Evolutionary conservation across 2,888 invertebrate species (phyloP).

Genomic region (Erynnis tages): DNA sequence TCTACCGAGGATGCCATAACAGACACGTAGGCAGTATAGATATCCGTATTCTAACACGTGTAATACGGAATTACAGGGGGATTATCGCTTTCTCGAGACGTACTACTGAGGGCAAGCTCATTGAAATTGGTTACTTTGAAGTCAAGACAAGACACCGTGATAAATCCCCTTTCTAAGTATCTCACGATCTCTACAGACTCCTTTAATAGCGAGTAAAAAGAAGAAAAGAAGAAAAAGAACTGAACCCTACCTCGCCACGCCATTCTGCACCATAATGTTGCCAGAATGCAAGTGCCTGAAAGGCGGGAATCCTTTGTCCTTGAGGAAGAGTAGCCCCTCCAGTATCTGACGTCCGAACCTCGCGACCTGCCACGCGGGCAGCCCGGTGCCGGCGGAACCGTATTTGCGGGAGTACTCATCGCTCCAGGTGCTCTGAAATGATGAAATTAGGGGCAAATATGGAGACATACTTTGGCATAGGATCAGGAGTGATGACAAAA

Average conservation of each 20-base stretch:
- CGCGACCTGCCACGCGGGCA: conserved; percentile 90
- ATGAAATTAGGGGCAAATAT: too few species aligned
- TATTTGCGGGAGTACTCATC: conserved; percentile 91
- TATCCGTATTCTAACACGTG: background rate
- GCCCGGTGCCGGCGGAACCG: conserved; percentile 84
- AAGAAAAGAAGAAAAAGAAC: background rate
- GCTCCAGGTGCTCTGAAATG: conserved; percentile 88
- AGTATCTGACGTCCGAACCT: conserved; percentile 93
- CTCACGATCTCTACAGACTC: too few species aligned
- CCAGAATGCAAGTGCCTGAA: conserved; percentile 94
- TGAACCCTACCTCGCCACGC: conserved; percentile 88
- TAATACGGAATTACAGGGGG: background rate
- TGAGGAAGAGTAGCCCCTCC: conserved; percentile 92
- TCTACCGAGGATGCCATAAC: too few species aligned
- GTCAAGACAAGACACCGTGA: too few species aligned
- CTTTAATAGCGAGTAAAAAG: too few species aligned
- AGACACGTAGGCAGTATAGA: too few species aligned
- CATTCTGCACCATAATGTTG: conserved; percentile 95
- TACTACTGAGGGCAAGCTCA: background rate
- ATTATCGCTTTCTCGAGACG: background rate
- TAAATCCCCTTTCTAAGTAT: background rate
- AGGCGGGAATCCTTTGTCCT: conserved; percentile 92
- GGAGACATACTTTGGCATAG: too few species aligned
- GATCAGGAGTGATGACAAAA: too few species aligned
- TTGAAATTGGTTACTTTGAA: too few species aligned